Conservation (phyloP, 2,113 vertebrate genomes). For the Bubo blakistoni region DNA sequence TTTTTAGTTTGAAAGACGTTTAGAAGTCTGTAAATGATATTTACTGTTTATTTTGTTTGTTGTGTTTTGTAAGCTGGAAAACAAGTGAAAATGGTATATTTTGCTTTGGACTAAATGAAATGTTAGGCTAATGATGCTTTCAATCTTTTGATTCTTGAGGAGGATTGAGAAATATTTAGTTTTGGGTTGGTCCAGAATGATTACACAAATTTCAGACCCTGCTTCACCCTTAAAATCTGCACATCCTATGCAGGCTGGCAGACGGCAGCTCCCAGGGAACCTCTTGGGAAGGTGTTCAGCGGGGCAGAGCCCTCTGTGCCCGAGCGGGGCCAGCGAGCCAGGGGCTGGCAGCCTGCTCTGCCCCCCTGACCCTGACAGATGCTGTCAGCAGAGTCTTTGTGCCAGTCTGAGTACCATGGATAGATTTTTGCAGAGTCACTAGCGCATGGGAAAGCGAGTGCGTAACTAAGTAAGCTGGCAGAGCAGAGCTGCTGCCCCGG, state of each 20-base stretch:
- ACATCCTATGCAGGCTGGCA: neutral
- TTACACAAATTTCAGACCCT: neutral
- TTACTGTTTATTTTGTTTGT: neutral
- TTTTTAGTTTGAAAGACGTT: neutral
- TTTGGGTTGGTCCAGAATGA: neutral
- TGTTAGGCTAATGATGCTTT: neutral
- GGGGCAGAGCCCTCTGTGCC: neutral
- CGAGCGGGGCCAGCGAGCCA: accelerated
- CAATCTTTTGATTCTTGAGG: neutral
- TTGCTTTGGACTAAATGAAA: neutral
- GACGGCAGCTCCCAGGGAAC: neutral
- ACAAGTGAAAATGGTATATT: neutral
- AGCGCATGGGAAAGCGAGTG: accelerated
- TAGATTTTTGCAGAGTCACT: neutral
- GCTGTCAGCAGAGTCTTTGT: accelerated
- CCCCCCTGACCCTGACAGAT: neutral
- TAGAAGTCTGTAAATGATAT: neutral
- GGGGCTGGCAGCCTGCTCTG: neutral
- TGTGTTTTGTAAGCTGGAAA: neutral
- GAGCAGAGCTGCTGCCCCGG: neutral
- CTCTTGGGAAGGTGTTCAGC: neutral
- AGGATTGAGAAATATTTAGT: neutral
- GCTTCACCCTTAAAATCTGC: neutral
- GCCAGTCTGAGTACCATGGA: neutral
- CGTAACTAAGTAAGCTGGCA: neutral